A percentile compares a stretch with the other conserved stretches of the same genome.
Conservation (phyloP, 2,113 vertebrate genomes). For the Corythaeola cristata region DNA sequence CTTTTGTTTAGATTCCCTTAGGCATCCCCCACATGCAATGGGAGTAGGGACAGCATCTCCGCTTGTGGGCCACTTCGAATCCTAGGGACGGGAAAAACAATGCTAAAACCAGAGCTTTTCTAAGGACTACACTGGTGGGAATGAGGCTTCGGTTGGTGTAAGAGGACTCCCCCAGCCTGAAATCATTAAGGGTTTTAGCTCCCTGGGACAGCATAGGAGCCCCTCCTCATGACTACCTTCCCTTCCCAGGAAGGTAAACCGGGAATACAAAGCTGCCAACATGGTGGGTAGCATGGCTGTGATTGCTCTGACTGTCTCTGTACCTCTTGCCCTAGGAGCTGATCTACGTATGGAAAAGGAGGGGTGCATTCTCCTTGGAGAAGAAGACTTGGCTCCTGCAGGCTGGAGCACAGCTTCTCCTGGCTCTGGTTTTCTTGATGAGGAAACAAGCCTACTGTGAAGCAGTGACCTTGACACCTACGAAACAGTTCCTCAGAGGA, state of each 20-base stretch:
- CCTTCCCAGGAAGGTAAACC: neutral
- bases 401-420: neutral
- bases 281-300: neutral
- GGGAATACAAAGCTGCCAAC: neutral
- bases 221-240: neutral
- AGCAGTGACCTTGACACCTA: neutral
- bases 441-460: slow-evolving; percentile 1
- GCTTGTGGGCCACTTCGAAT: neutral
- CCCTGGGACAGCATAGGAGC: neutral
- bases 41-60: neutral
- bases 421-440: neutral
- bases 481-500: neutral
- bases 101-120: neutral
- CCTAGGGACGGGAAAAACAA: neutral
- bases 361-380: neutral
- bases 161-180: neutral
- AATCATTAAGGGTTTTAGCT: neutral
- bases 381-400: neutral
- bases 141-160: neutral
- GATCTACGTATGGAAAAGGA: neutral
- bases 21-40: no score
- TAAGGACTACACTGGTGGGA: neutral
- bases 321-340: neutral
- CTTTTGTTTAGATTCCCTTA: neutral
- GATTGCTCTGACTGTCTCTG: neutral